These are phyloP conservation scores for Sander lucioperca DNA, from an alignment of 2,113 vertebrate species.

Conservation along the genomic window DNA sequence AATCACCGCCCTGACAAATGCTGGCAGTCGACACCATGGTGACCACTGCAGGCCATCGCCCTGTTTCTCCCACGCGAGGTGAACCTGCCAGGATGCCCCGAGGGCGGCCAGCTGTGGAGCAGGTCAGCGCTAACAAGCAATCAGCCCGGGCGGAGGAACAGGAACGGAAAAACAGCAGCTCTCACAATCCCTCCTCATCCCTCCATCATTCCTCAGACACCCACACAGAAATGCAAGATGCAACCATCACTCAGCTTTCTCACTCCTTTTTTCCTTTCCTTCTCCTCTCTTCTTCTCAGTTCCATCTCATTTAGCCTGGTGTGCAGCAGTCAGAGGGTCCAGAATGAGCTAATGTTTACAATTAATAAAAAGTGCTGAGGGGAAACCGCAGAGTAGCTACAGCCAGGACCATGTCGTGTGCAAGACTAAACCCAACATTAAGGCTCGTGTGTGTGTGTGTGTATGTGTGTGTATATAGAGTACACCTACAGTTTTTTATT, in stretches of 20 bases:
- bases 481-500: neutral
- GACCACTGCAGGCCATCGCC: slow-evolving; percentile 63
- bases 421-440: slow-evolving; percentile 62
- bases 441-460: slow-evolving; percentile 17
- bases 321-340: slow-evolving; percentile 45
- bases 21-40: slow-evolving; percentile 64
- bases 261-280: neutral
- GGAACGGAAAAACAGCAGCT: slow-evolving; percentile 66
- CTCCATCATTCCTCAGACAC: slow-evolving; percentile 63
- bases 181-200: slow-evolving; percentile 50
- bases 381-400: slow-evolving; percentile 61
- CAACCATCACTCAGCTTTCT: slow-evolving; percentile 17
- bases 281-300: slow-evolving; percentile 7
- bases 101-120: slow-evolving; percentile 71
- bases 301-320: slow-evolving; percentile 53
- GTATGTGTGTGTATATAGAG: neutral
- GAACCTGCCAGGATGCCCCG: slow-evolving; percentile 69
- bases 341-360: slow-evolving; percentile 73
- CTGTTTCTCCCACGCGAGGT: slow-evolving; percentile 60
- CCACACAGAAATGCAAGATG: slow-evolving; percentile 63
- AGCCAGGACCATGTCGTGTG: slow-evolving; percentile 51
- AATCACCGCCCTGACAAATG: slow-evolving; percentile 52
- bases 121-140: slow-evolving; percentile 77
- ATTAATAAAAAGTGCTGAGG: slow-evolving; percentile 72
- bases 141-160: slow-evolving; percentile 54